Conservation (phyloP, 30 jellyfish, hydroid and myxozoan genomes). For the Aurelia aurita region DNA sequence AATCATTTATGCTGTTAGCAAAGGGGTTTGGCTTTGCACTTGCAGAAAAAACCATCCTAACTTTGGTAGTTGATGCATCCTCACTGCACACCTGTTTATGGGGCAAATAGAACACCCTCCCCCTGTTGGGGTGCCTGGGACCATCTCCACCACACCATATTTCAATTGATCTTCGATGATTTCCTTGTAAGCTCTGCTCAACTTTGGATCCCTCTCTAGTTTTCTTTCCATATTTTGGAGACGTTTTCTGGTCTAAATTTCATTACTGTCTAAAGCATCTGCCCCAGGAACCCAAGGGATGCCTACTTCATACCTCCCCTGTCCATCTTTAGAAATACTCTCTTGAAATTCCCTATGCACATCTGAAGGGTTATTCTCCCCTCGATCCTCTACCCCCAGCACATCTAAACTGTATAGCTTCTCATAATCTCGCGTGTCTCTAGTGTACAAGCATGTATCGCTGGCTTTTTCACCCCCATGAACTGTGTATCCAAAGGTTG, state of each 20-base stretch:
- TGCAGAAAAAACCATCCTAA: neutral
- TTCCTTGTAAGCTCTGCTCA: neutral
- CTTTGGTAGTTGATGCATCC: neutral
- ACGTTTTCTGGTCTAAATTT: neutral
- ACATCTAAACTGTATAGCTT: too few species aligned
- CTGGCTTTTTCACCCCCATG: too few species aligned
- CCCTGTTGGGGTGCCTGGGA: neutral
- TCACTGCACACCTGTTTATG: neutral
- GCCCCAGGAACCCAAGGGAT: too few species aligned
- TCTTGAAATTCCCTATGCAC: too few species aligned
- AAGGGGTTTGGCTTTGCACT: neutral
- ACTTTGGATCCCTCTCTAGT: neutral
- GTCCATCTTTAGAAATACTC: too few species aligned
- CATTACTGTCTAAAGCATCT: neutral
- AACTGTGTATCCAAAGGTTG: too few species aligned
- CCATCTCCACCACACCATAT: neutral
- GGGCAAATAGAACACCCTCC: neutral
- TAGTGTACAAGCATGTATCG: neutral
- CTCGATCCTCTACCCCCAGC: neutral
- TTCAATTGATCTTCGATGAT: neutral
- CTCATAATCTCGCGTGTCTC: neutral
- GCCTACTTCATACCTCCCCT: too few species aligned
- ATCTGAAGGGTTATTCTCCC: neutral
- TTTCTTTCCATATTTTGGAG: neutral
- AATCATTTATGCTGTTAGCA: neutral